Conservation (phyloP, 2,888 invertebrate species). For the Drosophila quinaria region DNA sequence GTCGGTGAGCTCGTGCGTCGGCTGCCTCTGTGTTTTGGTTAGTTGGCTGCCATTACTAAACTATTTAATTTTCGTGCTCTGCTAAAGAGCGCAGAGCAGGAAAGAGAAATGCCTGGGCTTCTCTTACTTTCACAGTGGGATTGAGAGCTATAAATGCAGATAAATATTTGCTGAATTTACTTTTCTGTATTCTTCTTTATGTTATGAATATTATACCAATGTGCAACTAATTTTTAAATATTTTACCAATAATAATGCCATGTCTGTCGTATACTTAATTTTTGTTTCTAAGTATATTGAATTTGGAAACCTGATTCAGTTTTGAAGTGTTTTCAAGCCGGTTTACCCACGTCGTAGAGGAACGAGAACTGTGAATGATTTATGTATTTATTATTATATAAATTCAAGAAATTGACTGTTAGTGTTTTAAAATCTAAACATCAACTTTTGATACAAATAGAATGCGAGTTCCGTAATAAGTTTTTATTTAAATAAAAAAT, state of each 20-base stretch:
- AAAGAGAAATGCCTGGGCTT: slow-evolving; percentile 13
- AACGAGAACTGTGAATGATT: background rate
- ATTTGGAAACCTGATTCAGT: background rate
- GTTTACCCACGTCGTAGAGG: background rate
- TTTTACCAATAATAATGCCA: background rate
- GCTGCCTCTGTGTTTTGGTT: slow-evolving; percentile 51
- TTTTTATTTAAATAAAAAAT: no score
- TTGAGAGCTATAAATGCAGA: background rate
- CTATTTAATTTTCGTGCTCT: slow-evolving; percentile 26
- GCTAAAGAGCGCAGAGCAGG: slow-evolving; percentile 5
- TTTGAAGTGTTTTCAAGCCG: background rate
- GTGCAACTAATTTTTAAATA: background rate
- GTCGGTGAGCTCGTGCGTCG: slow-evolving; percentile 43
- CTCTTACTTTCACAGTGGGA: slow-evolving; percentile 43
- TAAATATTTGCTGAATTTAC: no score
- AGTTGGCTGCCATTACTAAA: slow-evolving; percentile 41
- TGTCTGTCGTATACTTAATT: background rate
- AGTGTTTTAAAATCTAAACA: no score
- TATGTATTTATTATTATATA: background rate
- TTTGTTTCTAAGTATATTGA: background rate
- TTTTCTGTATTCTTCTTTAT: background rate
- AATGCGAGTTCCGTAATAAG: no score
- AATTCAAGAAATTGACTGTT: no score
- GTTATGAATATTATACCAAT: background rate
- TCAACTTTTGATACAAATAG: no score